These are phyloP conservation scores for Wiebesia pumilae DNA, from an alignment of 1,140 invertebrate species.

Conservation along the genomic window DNA sequence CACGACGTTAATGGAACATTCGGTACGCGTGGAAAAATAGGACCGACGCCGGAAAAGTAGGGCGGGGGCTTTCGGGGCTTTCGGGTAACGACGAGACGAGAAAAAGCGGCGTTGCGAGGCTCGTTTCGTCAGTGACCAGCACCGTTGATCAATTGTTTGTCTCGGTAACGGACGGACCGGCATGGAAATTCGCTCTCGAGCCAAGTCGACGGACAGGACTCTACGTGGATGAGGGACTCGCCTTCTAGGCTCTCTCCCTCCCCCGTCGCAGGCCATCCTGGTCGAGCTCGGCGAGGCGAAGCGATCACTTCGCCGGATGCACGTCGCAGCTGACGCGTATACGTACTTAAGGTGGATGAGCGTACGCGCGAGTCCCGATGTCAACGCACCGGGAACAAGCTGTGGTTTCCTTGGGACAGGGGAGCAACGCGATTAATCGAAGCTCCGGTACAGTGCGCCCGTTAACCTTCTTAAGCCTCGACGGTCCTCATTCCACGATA, in stretches of 20 bases:
- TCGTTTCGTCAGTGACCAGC: neutral
- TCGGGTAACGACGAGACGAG: neutral
- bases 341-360: conserved; percentile 19
- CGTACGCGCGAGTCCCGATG: conserved; percentile 27
- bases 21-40: neutral
- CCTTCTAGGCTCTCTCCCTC: neutral
- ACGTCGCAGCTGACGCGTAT: conserved; percentile 39
- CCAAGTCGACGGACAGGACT: neutral
- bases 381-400: conserved; percentile 49
- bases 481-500: too few species aligned
- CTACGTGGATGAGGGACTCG: neutral
- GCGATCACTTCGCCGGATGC: conserved; percentile 41
- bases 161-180: neutral
- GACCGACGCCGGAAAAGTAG: too few species aligned
- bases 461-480: too few species aligned
- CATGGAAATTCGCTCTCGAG: neutral
- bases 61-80: too few species aligned
- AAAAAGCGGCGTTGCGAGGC: neutral
- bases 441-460: neutral
- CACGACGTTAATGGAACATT: neutral
- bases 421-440: conserved; percentile 28
- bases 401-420: conserved; percentile 17
- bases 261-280: neutral
- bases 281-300: neutral
- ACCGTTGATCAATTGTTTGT: neutral